Evolutionary conservation across 1,140 invertebrate genomes (phyloP), one percentile per base, ranked within the genome.

Genomic region (Spodoptera litura): DNA sequence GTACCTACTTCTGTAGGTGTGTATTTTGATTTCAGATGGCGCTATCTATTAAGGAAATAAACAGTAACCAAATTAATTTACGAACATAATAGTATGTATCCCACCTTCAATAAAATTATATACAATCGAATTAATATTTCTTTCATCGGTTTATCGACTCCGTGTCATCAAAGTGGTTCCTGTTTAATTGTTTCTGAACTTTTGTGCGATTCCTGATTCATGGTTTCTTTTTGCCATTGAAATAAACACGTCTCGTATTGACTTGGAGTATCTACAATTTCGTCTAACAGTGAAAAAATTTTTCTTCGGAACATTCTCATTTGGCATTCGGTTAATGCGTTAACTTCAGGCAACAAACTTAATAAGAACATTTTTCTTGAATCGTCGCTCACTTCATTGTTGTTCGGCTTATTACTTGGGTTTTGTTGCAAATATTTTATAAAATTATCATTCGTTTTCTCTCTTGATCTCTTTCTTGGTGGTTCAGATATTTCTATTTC

Each of bases 321-420:
- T 80, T 82, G 78, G 11, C 49, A 58, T 72, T 76, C 76, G 11
- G 78, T 66, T 31, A 81, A 79, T 15, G 51, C 79, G 20, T 77
- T 68, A 13, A 83, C 25, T 79, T 83, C 82, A n/a, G 82, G 82
- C 58, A 81, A 64, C 56, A 81, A 79, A 75, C 83, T 80, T 27
- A 85, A 53, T 4, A 85, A 61, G 56, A 85, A 85, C 78, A 82
- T 77, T 71, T 55, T 82, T 82, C 84, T 80, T 10, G 77, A 44
- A 38, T 81, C 71, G n/a, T 84, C 81, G 6, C 31, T 25, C 11
- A 9, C 10, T 9, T 71, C 66, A 25, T 59, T 27, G 13, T 49
- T 44, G 38, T 44, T 44, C 38, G 9, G 9, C 0, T 0, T 31
- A 31, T 35, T 15, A 51, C 10, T 58, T 56, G 53, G 31, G 12